Base-by-base conservation (phyloP, 2,888 invertebrate species). In the Gasteruption jaculator region DNA sequence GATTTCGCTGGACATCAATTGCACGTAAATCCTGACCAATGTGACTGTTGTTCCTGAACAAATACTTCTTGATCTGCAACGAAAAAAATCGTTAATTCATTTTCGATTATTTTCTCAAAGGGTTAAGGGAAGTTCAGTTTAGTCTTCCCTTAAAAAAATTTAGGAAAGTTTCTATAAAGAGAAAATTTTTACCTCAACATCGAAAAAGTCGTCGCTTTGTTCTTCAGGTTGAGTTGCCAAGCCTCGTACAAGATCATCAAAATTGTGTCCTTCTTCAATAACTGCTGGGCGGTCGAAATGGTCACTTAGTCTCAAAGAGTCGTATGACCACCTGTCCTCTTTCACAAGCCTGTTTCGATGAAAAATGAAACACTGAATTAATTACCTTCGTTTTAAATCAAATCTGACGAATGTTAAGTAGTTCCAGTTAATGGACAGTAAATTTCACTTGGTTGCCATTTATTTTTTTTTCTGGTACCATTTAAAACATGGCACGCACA, bases 21-120 rank as follows among this genome's bases (percentile, higher is more conserved):
- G 91, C 84, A 29, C 87, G 80, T 45, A 92, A 73, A 68, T 92
- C 92, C 7, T 79, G 73, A 0, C 92, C 92, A 51, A 91, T 84
- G 2, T 82, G 80, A 61, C 77, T 80, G 47, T 79, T 81, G 15
- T 81, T 78, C 60, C 85, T 81, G 70, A 84, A 82, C 39, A 84
- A 65, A 64, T 73, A 82, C 53, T 79, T 75, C 3, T 82, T 83
- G 36, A 83, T 81, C 83, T 83, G 56, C 4, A 50, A 49, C 41
- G 14, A 34, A 5, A 15, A n/a, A n/a, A n/a, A n/a, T n/a, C n/a
- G n/a, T n/a, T n/a, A n/a, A 26, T 25, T 16, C 6, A 5, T 10
- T 32, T 10, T 8, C 5, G 3, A 27, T 8, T 27, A 27, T 27
- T 11, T 27, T 27, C 6, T 6, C 6, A 15, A 19, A n/a, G n/a